Evolutionary conservation across 2,888 invertebrate genomes (phyloP).

Genomic region (Hyalella azteca): DNA sequence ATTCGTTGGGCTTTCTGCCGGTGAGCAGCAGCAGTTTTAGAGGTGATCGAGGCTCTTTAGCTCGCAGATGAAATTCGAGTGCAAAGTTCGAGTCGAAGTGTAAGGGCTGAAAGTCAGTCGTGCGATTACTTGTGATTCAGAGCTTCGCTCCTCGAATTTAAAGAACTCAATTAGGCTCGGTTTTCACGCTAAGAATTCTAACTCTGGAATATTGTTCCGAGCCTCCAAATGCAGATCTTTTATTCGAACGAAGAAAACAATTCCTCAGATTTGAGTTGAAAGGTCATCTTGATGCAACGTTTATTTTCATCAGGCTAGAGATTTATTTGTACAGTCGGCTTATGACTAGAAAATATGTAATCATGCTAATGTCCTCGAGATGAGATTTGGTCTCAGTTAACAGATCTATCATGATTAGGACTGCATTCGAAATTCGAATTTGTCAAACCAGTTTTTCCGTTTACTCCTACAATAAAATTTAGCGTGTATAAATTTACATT

Average conservation of each 20-base stretch:
- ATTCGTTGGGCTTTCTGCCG: too few relatives aligned
- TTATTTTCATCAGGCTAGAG: conserved; percentile 1
- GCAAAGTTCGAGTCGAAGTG: background rate
- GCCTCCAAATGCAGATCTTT: background rate
- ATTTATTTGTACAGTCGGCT: too few relatives aligned
- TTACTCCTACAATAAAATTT: too few relatives aligned
- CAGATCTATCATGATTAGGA: too few relatives aligned
- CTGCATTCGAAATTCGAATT: too few relatives aligned
- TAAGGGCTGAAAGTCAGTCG: background rate
- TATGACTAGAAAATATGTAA: too few relatives aligned
- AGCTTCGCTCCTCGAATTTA: conserved; percentile 12
- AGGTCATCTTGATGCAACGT: conserved; percentile 1
- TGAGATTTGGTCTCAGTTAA: too few relatives aligned
- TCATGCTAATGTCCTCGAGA: too few relatives aligned
- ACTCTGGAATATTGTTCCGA: background rate
- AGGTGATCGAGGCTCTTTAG: too few relatives aligned
- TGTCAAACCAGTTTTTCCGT: too few relatives aligned
- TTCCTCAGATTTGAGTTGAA: conserved; percentile 4
- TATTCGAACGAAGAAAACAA: background rate
- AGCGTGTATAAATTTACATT: too few relatives aligned
- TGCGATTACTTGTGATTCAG: conserved; percentile 9
- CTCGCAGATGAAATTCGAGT: background rate
- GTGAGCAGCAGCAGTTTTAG: too few relatives aligned
- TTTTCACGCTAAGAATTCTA: conserved; percentile 25
- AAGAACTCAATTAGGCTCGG: conserved; percentile 35